These are phyloP conservation scores for Hypocryptadius cinnamomeus DNA, from an alignment of 2,113 vertebrate genomes.

Conservation along the genomic window DNA sequence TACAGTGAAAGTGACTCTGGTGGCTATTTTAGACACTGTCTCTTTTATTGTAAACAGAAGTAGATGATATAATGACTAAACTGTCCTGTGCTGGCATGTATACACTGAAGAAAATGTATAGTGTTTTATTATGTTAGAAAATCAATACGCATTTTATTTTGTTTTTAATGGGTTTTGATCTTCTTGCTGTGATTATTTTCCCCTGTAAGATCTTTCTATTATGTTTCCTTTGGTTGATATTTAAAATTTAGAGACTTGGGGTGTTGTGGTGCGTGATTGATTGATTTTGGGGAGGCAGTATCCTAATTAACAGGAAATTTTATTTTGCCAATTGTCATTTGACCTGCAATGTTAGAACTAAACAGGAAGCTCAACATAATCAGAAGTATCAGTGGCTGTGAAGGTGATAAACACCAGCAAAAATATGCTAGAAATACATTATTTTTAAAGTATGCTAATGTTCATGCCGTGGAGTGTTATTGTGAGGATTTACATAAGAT, in stretches of 20 bases:
- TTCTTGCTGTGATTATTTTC: not conserved
- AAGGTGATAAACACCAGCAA: not conserved
- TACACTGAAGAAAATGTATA: not conserved
- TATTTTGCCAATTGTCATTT: not conserved
- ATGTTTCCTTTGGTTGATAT: not conserved
- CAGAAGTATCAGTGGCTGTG: not conserved
- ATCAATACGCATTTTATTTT: not conserved
- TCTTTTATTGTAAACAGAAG: not conserved
- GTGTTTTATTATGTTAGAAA: not conserved
- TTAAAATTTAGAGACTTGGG: not conserved
- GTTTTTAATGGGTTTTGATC: not conserved
- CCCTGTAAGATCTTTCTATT: not conserved
- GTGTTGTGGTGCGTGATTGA: not conserved
- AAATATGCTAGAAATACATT: not conserved
- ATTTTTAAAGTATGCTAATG: not conserved
- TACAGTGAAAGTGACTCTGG: not conserved
- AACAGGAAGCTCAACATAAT: not conserved
- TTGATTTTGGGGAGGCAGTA: fast-evolving
- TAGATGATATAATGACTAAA: not conserved
- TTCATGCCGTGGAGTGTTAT: fast-evolving
- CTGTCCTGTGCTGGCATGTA: not conserved
- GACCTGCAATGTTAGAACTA: not conserved
- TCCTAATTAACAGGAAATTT: not conserved
- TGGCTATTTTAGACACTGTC: not conserved
- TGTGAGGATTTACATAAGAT: not conserved